Evolutionary conservation across 2,888 invertebrate species (phyloP).

Genomic region (Acronicta leporina): DNA sequence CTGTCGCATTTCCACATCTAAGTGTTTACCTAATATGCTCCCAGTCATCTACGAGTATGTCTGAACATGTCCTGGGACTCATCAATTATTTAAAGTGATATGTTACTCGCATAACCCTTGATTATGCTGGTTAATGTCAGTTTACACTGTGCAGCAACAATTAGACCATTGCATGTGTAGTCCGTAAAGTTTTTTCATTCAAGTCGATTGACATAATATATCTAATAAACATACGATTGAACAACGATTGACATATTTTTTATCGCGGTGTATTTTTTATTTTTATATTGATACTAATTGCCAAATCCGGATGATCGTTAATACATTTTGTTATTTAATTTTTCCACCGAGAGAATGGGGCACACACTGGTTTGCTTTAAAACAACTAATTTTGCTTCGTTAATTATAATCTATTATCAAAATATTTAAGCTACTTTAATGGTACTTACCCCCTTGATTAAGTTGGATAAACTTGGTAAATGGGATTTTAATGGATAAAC

Average conservation of each 20-base stretch:
- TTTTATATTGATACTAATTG: too few relatives aligned
- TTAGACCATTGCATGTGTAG: too few relatives aligned
- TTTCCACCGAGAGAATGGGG: neutral
- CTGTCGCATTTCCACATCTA: constrained; percentile 4
- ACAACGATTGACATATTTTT: too few relatives aligned
- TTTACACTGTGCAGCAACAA: neutral
- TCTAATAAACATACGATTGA: too few relatives aligned
- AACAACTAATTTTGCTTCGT: constrained; percentile 53
- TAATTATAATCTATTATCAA: constrained; percentile 57
- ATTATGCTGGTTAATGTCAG: constrained; percentile 10
- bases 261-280: too few relatives aligned
- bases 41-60: neutral
- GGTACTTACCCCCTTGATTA: constrained; percentile 58
- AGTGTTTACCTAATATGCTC: constrained; percentile 13
- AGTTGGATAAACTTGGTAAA: constrained; percentile 63
- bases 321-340: neutral
- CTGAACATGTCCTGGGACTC: constrained; percentile 29
- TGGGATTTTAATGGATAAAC: constrained; percentile 65
- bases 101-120: constrained; percentile 17
- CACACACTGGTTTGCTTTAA: constrained; percentile 3
- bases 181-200: too few relatives aligned
- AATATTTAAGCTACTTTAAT: constrained; percentile 57
- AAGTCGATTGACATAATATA: too few relatives aligned
- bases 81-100: constrained; percentile 11
- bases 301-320: too few relatives aligned